Percentiles rank a stretch among this genome's conserved stretches.
These are phyloP conservation scores for Phymorhynchus buccinoides DNA, from an alignment of 1,140 invertebrate species.

Conservation along the genomic window DNA sequence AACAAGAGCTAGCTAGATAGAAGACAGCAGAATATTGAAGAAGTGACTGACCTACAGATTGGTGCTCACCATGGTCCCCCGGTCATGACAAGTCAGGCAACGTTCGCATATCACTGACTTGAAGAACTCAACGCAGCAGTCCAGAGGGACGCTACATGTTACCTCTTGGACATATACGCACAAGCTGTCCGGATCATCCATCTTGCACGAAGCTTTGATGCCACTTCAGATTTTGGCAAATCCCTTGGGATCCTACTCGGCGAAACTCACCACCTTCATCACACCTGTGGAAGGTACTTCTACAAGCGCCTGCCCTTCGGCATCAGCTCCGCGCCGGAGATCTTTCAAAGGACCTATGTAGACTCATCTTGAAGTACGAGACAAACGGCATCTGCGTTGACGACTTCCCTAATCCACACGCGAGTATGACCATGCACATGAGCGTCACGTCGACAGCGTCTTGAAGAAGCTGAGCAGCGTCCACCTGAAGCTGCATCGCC, in stretches of 20 bases:
- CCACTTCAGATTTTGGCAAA: slow-evolving; percentile 84
- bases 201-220: slow-evolving; percentile 32
- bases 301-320: slow-evolving; percentile 47
- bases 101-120: slow-evolving; percentile 9
- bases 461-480: not conserved
- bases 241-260: slow-evolving; percentile 88
- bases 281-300: slow-evolving; percentile 63
- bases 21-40: slow-evolving; percentile 31
- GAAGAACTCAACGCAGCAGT: not conserved
- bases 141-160: not conserved
- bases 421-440: slow-evolving; percentile 41
- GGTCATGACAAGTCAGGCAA: slow-evolving; percentile 41
- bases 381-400: slow-evolving; percentile 38
- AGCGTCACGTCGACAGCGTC: slow-evolving; percentile 38
- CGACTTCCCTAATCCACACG: slow-evolving; percentile 50
- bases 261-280: slow-evolving; percentile 81
- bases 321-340: slow-evolving; percentile 44
- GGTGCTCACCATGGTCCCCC: slow-evolving; percentile 40
- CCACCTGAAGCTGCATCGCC: slow-evolving; percentile 34
- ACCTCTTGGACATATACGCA: not conserved
- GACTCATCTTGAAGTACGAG: slow-evolving; percentile 32
- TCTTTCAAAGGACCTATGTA: slow-evolving; percentile 47
- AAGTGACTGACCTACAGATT: slow-evolving; percentile 45
- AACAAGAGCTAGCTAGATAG: slow-evolving; percentile 40
- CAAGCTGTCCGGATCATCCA: not conserved